Conservation (phyloP, 64 coral and sea anemone species). For the Stichodactyla helianthus region DNA sequence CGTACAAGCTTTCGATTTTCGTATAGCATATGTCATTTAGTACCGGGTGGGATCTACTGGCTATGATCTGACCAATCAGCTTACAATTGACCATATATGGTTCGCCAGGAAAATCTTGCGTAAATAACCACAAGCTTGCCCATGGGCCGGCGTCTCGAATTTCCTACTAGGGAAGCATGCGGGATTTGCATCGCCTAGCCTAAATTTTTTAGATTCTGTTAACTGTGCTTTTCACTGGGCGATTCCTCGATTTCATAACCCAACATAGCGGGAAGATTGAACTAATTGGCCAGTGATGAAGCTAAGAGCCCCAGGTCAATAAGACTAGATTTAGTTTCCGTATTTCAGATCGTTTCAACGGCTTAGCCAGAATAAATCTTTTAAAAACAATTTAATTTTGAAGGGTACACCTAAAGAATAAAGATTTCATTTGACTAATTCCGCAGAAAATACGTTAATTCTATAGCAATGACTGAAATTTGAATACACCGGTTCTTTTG, state of each 20-base stretch:
- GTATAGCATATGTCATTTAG: conserved; percentile 3
- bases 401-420: not conserved
- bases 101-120: not conserved
- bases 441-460: not conserved
- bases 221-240: not conserved
- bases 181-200: not conserved
- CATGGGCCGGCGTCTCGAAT: not conserved
- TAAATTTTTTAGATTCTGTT: conserved; percentile 4
- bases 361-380: not conserved
- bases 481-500: not conserved
- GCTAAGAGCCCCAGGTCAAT: not conserved
- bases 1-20: not conserved
- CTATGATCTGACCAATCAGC: conserved; percentile 51
- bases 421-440: not conserved
- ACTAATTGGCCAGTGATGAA: not conserved
- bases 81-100: conserved; percentile 40
- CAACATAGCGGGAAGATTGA: not conserved
- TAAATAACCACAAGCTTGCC: conserved; percentile 24
- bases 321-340: conserved; percentile 5
- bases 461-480: not conserved
- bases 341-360: conserved; percentile 5
- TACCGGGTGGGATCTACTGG: not conserved
- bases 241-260: not conserved
- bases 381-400: not conserved
- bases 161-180: conserved; percentile 1